phyloP scores from a whole-genome alignment of 1,140 invertebrate genomes.

The Rhagoletis zephyria region DNA sequence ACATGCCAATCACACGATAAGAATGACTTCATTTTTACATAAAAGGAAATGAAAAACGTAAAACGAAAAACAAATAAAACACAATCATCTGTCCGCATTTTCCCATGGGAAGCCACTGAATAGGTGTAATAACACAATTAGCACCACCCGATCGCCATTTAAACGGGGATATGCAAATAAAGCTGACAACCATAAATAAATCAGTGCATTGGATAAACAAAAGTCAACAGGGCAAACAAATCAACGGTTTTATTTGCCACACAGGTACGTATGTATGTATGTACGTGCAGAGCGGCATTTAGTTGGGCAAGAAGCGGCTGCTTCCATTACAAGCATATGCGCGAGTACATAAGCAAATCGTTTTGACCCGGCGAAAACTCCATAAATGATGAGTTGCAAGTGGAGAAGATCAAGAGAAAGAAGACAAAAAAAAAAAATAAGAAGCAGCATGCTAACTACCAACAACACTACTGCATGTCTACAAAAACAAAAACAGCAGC shows the following conservation, averaged over 20 bases:
- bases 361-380: neutral
- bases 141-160: conserved; percentile 34
- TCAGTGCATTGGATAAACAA: neutral
- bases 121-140: conserved; percentile 39
- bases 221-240: conserved; percentile 11
- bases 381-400: neutral
- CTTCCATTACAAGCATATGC: neutral
- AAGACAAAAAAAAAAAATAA: neutral
- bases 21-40: neutral
- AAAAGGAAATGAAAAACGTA: neutral
- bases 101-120: conserved; percentile 26
- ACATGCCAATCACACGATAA: neutral
- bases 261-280: neutral
- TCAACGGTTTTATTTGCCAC: conserved; percentile 26
- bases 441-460: neutral
- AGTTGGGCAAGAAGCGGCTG: neutral
- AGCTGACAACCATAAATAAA: conserved; percentile 50
- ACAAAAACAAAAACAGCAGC: neutral
- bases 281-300: neutral
- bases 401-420: neutral
- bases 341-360: neutral
- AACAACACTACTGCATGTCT: too few species aligned
- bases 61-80: neutral
- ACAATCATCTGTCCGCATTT: neutral
- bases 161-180: conserved; percentile 51